A percentile compares a stretch with the other conserved stretches of the same genome.
These are phyloP conservation scores for Hydrotaea cyrtoneurina DNA, from an alignment of 2,888 invertebrate species.

Conservation along the genomic window DNA sequence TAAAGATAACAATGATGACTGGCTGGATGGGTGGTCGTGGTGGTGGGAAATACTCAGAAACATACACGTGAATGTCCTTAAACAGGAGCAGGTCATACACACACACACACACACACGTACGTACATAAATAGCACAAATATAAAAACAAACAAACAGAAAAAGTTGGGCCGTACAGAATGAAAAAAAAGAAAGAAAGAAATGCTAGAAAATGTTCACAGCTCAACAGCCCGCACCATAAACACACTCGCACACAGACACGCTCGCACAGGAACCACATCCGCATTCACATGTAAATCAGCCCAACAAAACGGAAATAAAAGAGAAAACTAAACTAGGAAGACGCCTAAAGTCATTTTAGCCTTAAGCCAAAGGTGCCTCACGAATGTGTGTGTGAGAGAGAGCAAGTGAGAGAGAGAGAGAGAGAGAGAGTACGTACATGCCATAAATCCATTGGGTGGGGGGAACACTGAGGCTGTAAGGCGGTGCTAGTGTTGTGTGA, in stretches of 20 bases:
- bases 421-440: no score
- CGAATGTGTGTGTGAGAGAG: not conserved
- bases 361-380: slow-evolving; percentile 26
- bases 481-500: no score
- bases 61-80: not conserved
- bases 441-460: no score
- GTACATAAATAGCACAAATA: slow-evolving; percentile 13
- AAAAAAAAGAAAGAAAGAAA: not conserved
- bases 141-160: slow-evolving; percentile 19
- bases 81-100: not conserved
- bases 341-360: slow-evolving; percentile 19
- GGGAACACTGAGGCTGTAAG: no score
- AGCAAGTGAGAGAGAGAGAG: no score
- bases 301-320: not conserved
- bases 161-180: not conserved
- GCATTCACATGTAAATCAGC: not conserved
- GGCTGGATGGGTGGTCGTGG: not conserved
- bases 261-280: not conserved
- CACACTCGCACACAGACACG: not conserved
- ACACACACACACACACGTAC: not conserved
- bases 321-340: not conserved
- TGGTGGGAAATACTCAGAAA: not conserved
- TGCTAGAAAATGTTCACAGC: not conserved
- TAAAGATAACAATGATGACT: slow-evolving; percentile 28
- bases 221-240: slow-evolving; percentile 2